phyloP scores from a whole-genome alignment of 1,140 invertebrate genomes.

The Drosophila elegans region DNA sequence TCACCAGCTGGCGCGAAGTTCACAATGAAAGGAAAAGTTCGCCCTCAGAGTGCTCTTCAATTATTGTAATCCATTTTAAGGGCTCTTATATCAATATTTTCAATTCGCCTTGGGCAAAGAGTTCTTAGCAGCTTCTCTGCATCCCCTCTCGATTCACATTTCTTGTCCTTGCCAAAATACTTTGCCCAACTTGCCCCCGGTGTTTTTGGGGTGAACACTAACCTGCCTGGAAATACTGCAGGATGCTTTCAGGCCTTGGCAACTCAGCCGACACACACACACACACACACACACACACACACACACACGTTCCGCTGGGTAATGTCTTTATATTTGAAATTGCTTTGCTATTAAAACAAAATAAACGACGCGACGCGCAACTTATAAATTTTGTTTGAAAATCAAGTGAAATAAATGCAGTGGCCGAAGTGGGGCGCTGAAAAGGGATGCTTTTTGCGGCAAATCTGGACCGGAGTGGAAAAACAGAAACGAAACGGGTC shows the following conservation, averaged over 20 bases:
- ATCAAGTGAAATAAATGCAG: slow-evolving; percentile 64
- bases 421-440: slow-evolving; percentile 2
- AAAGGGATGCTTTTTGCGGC: not conserved
- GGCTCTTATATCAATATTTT: slow-evolving; percentile 42
- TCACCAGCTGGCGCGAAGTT: slow-evolving; percentile 15
- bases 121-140: slow-evolving; percentile 7
- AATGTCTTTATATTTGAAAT: slow-evolving; percentile 58
- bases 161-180: slow-evolving; percentile 10
- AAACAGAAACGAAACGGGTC: slow-evolving; percentile 16
- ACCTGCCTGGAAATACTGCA: slow-evolving; percentile 41
- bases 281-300: slow-evolving; percentile 9
- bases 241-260: slow-evolving; percentile 50
- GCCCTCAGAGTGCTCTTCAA: slow-evolving; percentile 14
- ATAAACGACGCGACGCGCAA: slow-evolving; percentile 63
- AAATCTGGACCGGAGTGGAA: slow-evolving; percentile 32
- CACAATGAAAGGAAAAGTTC: slow-evolving; percentile 15
- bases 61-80: slow-evolving; percentile 45
- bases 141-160: not conserved
- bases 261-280: slow-evolving; percentile 2
- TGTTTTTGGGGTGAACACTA: not conserved
- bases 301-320: slow-evolving; percentile 10
- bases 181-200: not conserved
- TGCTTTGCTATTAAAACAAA: slow-evolving; percentile 66
- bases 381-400: slow-evolving; percentile 65
- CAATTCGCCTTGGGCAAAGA: not conserved